A percentile compares a stretch with the other conserved stretches of the same genome.
Evolutionary conservation across 53 echinoderm and acorn worm species (phyloP).

Genomic region (Apostichopus leukothele): DNA sequence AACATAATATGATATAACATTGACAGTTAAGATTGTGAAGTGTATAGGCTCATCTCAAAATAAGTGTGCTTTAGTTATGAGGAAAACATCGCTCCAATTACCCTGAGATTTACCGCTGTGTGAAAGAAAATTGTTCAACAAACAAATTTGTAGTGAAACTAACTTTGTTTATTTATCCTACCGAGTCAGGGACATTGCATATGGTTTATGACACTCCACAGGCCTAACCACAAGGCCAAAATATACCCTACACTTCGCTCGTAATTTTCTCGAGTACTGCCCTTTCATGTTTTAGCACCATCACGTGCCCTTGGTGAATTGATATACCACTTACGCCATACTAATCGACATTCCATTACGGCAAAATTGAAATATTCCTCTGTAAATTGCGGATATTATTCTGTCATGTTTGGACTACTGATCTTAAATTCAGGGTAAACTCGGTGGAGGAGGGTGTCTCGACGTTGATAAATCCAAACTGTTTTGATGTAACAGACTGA

Average conservation of each 20-base stretch:
- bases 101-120: conserved; percentile 32
- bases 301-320: background rate
- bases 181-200: conserved; percentile 30
- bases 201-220: conserved; percentile 32
- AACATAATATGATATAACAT: too few species aligned
- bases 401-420: background rate
- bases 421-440: background rate
- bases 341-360: conserved; percentile 2
- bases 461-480: too few species aligned
- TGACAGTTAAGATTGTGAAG: too few species aligned
- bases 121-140: conserved; percentile 38
- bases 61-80: background rate
- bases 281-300: conserved; percentile 16
- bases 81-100: conserved; percentile 10
- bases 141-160: conserved; percentile 37
- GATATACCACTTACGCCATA: conserved; percentile 10
- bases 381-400: background rate
- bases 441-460: too few species aligned
- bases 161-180: conserved; percentile 43
- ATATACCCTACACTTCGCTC: conserved; percentile 8
- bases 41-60: background rate
- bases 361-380: background rate
- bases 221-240: conserved; percentile 37
- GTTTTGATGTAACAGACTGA: too few species aligned
- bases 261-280: conserved; percentile 10